Evolutionary conservation across 1,140 invertebrate species (phyloP), one percentile per base, ranked within the genome.

Genomic region (Hyles euphorbiae): DNA sequence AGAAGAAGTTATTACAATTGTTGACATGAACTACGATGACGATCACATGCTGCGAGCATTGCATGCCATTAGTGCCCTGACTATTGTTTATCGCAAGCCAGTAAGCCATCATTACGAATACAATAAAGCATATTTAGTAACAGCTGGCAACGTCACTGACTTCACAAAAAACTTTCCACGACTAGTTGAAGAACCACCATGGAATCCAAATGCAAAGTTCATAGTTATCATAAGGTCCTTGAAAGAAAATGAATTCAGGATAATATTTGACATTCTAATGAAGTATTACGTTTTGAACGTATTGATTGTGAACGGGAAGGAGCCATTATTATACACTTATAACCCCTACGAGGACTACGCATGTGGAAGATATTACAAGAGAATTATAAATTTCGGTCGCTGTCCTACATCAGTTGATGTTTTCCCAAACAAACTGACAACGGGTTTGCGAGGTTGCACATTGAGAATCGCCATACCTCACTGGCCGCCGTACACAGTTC

Each of bases 401-500:
- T 67, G 65, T 33, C 36, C 36, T 40, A 40, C 36, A 40, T 44
- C 44, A 3, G 9, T 43, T 8, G 46, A 76, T 52, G 53, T 76
- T 5, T 81, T 66, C 50, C 70, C 72, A 10, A 34, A 63, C 2
- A 74, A 72, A 58, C 47, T 69, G 3, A 45, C 61, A n/a, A 73
- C 65, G 0, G 56, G 61, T 32, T 48, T 68, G 10, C 40, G 53
- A 33, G 56, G 58, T n/a, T 85, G 82, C 52, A 73, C 64, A 0
- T 61, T 83, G 6, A 70, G 66, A 40, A 60, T 70, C 3, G 60
- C 61, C 2, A 52, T 61, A 5, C 45, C 74, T 2, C 64, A 80
- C 32, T 72, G 73, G 22, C 22, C 22, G 22, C 22, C 22, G 22
- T 22, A 22, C 22, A 22, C 22, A 22, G 22, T 22, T 22, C 22